Base-by-base conservation (phyloP, 2,113 vertebrate genomes). In the Pontoporia blainvillei region DNA sequence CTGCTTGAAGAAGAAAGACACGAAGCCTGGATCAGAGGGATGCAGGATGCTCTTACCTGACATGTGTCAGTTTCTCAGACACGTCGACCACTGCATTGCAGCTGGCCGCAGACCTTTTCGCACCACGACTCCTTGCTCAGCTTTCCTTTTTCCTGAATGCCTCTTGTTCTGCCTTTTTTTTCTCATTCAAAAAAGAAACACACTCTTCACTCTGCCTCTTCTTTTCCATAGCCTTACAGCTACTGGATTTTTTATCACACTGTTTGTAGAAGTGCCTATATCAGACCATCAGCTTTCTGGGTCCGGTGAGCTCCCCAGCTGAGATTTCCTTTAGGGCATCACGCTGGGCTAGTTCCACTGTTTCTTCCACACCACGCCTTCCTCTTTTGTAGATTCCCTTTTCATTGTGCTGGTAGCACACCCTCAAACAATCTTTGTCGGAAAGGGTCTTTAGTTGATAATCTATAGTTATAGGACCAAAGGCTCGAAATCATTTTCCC, bases 61-160 rank as follows among this genome's bases (percentile, higher is more conserved):
- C 2, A 15, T 0, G 2, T 0, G 0, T 39, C 23, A 27, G 49
- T n/a, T 39, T 79, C 61, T 67, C 10, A 29, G 44, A n/a, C 36
- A 31, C 18, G 12, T 1, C 23, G 21, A 17, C 34, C 62, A 41
- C 41, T 61, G 39, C 61, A 6, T 14, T 25, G 41, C 83, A 21
- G 59, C 34, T 73, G 46, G 46, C 39, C 11, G 8, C 12, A 0
- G 23, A 6, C 2, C 0, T 20, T 7, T 73, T 64, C 57, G 29
- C 23, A 41, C 23, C 49, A 5, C 11, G 46, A 27, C 36, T 46
- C 29, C 7, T 21, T 34, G 12, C 49, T 15, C 9, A 39, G 83
- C 6, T 54, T 44, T 31, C 82, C 25, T 57, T 72, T 39, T 36
- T 81, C 44, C 18, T 57, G 57, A 18, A 21, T 87, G 31, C 57